Evolutionary conservation across 1,140 invertebrate species (phyloP).

Genomic region (Neodiprion pinetum): DNA sequence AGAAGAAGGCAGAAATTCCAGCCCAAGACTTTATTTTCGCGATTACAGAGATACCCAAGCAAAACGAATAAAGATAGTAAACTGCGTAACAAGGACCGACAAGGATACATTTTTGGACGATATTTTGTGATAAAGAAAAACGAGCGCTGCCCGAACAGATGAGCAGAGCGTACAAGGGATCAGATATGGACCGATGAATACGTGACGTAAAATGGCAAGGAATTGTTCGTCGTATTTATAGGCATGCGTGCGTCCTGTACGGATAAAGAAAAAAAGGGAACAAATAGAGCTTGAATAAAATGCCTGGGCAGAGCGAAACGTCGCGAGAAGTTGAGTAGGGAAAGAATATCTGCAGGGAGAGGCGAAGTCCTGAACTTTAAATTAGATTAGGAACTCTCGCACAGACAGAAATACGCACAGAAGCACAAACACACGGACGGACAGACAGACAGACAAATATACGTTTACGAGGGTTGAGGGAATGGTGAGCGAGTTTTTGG

Average conservation of each 20-base stretch:
- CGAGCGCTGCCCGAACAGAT: too few species aligned
- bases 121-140: too few species aligned
- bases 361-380: background rate
- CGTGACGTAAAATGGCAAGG: background rate
- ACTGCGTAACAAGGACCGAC: too few species aligned
- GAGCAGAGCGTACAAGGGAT: too few species aligned
- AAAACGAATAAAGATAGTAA: too few species aligned
- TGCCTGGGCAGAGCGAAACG: background rate
- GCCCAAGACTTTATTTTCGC: too few species aligned
- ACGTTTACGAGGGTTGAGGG: background rate
- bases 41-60: too few species aligned
- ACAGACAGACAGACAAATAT: background rate
- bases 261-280: background rate
- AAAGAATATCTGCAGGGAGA: background rate
- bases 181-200: too few species aligned
- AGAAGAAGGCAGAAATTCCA: too few species aligned
- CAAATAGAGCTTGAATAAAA: background rate
- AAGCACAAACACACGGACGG: background rate
- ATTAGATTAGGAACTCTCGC: background rate
- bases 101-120: too few species aligned
- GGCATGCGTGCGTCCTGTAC: background rate
- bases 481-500: too few species aligned
- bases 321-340: too few species aligned
- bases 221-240: background rate
- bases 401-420: background rate